Evolutionary conservation across 2,888 invertebrate genomes (phyloP).

Genomic region (Eumacrocentrus americanus): DNA sequence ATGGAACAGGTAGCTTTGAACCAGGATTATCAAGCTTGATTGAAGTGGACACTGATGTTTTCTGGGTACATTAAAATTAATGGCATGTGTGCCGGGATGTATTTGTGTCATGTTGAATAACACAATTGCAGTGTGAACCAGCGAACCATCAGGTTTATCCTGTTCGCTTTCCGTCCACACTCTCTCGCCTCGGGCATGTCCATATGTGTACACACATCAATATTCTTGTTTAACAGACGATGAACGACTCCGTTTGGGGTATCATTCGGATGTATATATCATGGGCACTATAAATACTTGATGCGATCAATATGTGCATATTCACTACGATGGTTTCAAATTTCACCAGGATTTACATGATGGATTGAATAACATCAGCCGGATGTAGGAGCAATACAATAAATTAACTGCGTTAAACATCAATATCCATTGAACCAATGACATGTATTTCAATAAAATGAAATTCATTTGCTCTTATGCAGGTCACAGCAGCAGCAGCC

Average conservation of each 20-base stretch:
- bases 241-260: background rate
- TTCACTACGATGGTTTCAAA: background rate
- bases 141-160: background rate
- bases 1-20: background rate
- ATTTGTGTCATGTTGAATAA: slow-evolving; percentile 36
- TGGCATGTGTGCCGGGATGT: slow-evolving; percentile 36
- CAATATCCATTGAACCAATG: background rate
- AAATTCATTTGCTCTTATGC: too few relatives aligned
- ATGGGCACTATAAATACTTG: background rate
- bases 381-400: background rate
- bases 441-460: too few relatives aligned
- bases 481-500: too few relatives aligned
- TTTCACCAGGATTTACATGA: background rate
- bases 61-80: slow-evolving; percentile 46
- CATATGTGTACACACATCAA: background rate
- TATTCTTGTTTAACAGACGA: slow-evolving; percentile 10
- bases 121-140: slow-evolving; percentile 24
- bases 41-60: background rate
- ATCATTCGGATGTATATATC: background rate
- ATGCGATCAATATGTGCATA: slow-evolving; percentile 6
- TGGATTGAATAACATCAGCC: background rate
- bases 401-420: background rate
- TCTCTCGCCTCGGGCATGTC: background rate
- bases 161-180: background rate
- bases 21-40: background rate